Conservation (phyloP, 2,113 vertebrate species). For the Oreochromis spilurus region DNA sequence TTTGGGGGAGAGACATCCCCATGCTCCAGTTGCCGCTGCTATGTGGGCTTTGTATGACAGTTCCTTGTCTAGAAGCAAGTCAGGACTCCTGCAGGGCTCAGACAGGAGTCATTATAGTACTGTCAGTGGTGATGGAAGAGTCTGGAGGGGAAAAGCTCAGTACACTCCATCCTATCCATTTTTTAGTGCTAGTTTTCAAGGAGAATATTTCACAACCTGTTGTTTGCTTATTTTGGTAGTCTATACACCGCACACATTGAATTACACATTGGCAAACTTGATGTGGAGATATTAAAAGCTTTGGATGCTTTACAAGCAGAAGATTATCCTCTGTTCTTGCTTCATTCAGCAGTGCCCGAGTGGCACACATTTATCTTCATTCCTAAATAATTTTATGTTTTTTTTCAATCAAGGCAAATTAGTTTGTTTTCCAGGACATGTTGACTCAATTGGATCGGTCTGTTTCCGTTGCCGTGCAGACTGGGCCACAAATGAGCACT, state of each 20-base stretch:
- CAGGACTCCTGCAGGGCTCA: constrained; percentile 3
- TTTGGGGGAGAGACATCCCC: not conserved
- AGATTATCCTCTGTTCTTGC: not conserved
- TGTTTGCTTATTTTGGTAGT: not conserved
- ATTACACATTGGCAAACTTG: not conserved
- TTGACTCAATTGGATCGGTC: not conserved
- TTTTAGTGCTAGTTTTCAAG: constrained; percentile 17
- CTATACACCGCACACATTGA: not conserved
- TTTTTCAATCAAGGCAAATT: not conserved
- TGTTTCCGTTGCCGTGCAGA: not conserved
- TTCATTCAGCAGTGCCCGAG: not conserved
- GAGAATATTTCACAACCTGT: not conserved
- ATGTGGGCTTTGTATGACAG: constrained; percentile 8
- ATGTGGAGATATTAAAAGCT: not conserved
- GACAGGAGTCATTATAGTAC: not conserved
- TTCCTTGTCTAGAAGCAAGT: constrained; percentile 4
- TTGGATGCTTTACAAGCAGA: not conserved
- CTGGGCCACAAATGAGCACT: not conserved
- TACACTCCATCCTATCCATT: not conserved
- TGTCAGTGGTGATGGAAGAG: constrained; percentile 39
- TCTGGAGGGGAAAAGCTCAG: not conserved
- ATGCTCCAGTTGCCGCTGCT: not conserved
- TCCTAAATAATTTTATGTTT: not conserved
- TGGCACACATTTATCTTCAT: not conserved
- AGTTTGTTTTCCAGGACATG: not conserved